Conservation (phyloP, 2,888 invertebrate genomes). For the Ectemnius cavifrons region DNA sequence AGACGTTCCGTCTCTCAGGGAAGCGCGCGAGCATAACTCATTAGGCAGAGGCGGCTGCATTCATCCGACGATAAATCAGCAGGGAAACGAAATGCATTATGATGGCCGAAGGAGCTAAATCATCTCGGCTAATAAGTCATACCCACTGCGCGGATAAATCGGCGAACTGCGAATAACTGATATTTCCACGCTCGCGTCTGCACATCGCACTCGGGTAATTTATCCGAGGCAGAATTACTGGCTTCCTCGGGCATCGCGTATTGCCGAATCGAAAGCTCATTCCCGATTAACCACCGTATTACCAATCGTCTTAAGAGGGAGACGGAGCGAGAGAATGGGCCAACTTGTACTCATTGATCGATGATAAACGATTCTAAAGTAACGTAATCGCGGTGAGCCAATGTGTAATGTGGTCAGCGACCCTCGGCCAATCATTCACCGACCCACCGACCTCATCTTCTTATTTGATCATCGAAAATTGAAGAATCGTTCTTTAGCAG, state of each 20-base stretch:
- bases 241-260: no score
- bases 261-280: no score
- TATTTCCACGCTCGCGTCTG: no score
- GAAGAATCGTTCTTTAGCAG: slow-evolving; percentile 19
- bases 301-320: no score
- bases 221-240: no score
- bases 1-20: not conserved
- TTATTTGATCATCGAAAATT: slow-evolving; percentile 39
- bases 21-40: not conserved
- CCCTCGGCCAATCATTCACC: slow-evolving; percentile 49
- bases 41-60: not conserved
- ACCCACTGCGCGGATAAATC: not conserved
- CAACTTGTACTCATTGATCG: slow-evolving; percentile 50
- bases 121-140: slow-evolving; percentile 10
- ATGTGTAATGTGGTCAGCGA: slow-evolving; percentile 52
- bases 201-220: no score
- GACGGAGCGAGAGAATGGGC: no score
- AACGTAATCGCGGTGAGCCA: slow-evolving; percentile 44
- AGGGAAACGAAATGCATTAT: slow-evolving; percentile 2
- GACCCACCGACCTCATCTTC: slow-evolving; percentile 31
- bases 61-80: not conserved
- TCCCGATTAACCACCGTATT: no score
- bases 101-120: slow-evolving; percentile 1
- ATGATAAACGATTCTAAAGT: slow-evolving; percentile 61
- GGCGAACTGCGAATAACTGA: no score